Evolutionary conservation across 2,113 vertebrate genomes (phyloP), one percentile per base, ranked within the genome.

Genomic region (Ailuropoda melanoleuca): DNA sequence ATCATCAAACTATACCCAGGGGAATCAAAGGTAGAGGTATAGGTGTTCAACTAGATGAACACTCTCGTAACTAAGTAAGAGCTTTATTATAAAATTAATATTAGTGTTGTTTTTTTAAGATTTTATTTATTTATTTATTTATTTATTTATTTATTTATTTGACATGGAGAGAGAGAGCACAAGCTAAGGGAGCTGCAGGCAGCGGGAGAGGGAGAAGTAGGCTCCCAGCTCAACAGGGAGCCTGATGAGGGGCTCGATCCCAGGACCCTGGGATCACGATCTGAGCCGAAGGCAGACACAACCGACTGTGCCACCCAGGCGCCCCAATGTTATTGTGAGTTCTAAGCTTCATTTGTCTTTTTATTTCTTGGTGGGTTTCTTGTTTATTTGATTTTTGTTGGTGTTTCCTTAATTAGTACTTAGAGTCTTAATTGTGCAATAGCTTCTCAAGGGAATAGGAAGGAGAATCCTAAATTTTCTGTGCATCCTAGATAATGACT

Each of bases 351-450:
- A 81, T 48, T 81, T 37, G 6, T 31, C 34, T 43, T 88, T 93
- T 60, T 78, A n/a, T 39, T 56, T 90, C 39, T 80, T 85, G 80
- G 18, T 10, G 17, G 43, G 43, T 29, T 75, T 75, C 58, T 37
- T 87, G 53, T 48, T 94, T 93, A 19, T 23, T 84, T 88, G 4
- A 68, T 21, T 72, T 95, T 88, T 94, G 21, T 92, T 82, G 80
- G 21, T 43, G 3, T 55, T 93, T 92, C 31, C 26, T 92, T 95
- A 50, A 82, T 50, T 81, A 95, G 29, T 29, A 50, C 11, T 74
- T 29, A 68, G 75, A 83, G 13, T 85, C 19, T 74, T 48, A 37
- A 10, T 37, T 60, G 8, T 62, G 13, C 3, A 68, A 46, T 43
- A 55, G 34, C 14, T 78, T 91, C 75, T 58, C 48, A 74, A 72